Evolutionary conservation across 2,888 invertebrate genomes (phyloP).

Genomic region (Tetragonisca angustula): DNA sequence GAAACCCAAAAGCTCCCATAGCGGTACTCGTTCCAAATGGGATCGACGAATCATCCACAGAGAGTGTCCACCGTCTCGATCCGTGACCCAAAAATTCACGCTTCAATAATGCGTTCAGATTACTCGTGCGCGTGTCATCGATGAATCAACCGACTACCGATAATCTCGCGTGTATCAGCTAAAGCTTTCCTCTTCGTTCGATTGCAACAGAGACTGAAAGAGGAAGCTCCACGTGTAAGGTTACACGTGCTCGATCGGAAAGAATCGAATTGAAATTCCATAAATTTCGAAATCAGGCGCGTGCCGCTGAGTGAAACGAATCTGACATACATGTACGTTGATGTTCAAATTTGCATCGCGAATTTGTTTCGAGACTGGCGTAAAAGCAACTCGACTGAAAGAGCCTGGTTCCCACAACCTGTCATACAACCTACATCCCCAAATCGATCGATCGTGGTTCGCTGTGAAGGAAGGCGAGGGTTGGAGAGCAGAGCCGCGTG

Average conservation of each 20-base stretch:
- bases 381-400: too few relatives aligned
- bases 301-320: too few relatives aligned
- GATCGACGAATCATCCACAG: conserved; percentile 40
- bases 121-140: conserved; percentile 18
- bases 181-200: conserved; percentile 11
- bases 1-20: conserved; percentile 58
- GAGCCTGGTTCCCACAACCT: background rate
- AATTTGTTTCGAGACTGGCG: too few relatives aligned
- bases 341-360: too few relatives aligned
- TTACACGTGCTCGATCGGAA: background rate
- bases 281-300: too few relatives aligned
- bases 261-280: too few relatives aligned
- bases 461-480: background rate
- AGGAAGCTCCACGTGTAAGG: background rate
- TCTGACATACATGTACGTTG: too few relatives aligned
- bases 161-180: background rate
- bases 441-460: background rate
- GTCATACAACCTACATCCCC: background rate
- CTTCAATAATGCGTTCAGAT: conserved; percentile 24
- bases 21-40: conserved; percentile 49
- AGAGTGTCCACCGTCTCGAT: conserved; percentile 22
- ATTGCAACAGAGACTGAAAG: conserved; percentile 19
- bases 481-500: conserved; percentile 5
- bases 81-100: conserved; percentile 31
- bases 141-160: conserved; percentile 40